Evolutionary conservation across 2,113 vertebrate species (phyloP).

Genomic region (Tenrec ecaudatus): DNA sequence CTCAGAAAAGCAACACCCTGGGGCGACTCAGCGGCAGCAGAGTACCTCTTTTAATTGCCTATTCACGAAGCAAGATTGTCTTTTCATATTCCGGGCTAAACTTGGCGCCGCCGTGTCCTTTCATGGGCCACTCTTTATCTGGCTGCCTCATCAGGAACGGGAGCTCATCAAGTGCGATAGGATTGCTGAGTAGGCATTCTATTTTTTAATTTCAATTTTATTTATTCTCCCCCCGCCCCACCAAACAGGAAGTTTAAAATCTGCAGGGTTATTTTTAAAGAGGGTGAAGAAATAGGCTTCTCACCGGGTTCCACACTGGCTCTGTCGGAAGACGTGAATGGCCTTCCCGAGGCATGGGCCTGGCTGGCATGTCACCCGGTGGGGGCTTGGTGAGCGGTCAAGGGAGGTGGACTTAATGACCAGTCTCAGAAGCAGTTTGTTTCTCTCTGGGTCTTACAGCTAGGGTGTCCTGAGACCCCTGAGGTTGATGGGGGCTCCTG

Average conservation of each 20-base stretch:
- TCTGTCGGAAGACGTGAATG: not conserved
- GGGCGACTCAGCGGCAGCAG: not conserved
- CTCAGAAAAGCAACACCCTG: slow-evolving; percentile 33
- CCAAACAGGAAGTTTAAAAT: slow-evolving; percentile 80
- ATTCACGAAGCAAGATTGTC: slow-evolving; percentile 68
- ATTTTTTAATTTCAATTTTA: slow-evolving; percentile 39
- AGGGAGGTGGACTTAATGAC: too few species aligned
- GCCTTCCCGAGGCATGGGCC: not conserved
- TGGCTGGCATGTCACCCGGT: not conserved
- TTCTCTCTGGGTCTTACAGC: not conserved
- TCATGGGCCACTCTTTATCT: slow-evolving; percentile 26
- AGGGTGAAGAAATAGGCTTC: slow-evolving; percentile 45
- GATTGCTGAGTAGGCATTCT: slow-evolving; percentile 71
- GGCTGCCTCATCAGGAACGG: slow-evolving; percentile 69
- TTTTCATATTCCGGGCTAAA: slow-evolving; percentile 73
- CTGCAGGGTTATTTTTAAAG: slow-evolving; percentile 77
- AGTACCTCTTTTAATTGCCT: slow-evolving; percentile 74
- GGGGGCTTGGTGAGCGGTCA: not conserved
- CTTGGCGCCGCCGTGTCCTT: slow-evolving; percentile 69
- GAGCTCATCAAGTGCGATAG: not conserved
- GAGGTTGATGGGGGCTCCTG: not conserved
- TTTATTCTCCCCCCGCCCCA: not conserved
- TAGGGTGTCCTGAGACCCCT: not conserved
- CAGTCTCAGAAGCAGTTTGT: not conserved
- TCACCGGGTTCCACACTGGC: not conserved